A percentile compares a stretch with the other conserved stretches of the same genome.
Evolutionary conservation across 2,797 vertebrate genomes (phyloP).

Genomic region (Molossus alvarezi): DNA sequence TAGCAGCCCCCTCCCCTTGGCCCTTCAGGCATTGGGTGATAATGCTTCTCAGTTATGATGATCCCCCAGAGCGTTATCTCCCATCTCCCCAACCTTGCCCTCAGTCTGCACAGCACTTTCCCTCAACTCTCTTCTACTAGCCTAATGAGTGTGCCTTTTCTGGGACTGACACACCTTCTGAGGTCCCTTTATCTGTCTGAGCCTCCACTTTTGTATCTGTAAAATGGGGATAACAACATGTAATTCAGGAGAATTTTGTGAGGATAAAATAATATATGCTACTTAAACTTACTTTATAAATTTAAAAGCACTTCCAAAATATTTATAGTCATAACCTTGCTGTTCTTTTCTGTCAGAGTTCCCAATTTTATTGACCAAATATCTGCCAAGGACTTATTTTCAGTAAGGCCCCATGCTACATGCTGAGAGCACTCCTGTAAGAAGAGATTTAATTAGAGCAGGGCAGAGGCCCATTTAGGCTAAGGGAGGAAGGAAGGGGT

Average conservation of each 20-base stretch:
- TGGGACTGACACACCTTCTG: not conserved
- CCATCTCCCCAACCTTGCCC: not conserved
- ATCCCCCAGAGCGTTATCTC: not conserved
- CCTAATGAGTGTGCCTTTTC: not conserved
- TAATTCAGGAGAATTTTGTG: not conserved
- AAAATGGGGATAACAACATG: not conserved
- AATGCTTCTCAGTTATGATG: not conserved
- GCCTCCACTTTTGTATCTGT: not conserved
- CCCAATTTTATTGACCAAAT: not conserved
- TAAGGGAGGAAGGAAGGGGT: not conserved
- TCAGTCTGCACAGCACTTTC: not conserved
- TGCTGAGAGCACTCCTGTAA: not conserved
- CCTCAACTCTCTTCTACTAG: not conserved
- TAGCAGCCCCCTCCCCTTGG: not conserved
- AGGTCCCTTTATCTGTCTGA: not conserved
- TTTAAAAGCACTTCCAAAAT: not conserved
- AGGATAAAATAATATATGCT: not conserved
- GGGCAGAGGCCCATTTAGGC: not conserved
- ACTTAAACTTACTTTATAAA: not conserved
- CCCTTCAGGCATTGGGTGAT: not conserved
- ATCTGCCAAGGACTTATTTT: not conserved
- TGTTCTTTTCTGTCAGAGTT: not conserved
- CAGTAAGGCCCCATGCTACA: not conserved
- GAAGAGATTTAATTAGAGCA: conserved; percentile 5
- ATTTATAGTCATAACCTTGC: not conserved